Percentiles rank a stretch among this genome's conserved stretches.
These are phyloP conservation scores for Masnerella sp. DNA, from an alignment of 2,888 invertebrate genomes.

Conservation along the genomic window DNA sequence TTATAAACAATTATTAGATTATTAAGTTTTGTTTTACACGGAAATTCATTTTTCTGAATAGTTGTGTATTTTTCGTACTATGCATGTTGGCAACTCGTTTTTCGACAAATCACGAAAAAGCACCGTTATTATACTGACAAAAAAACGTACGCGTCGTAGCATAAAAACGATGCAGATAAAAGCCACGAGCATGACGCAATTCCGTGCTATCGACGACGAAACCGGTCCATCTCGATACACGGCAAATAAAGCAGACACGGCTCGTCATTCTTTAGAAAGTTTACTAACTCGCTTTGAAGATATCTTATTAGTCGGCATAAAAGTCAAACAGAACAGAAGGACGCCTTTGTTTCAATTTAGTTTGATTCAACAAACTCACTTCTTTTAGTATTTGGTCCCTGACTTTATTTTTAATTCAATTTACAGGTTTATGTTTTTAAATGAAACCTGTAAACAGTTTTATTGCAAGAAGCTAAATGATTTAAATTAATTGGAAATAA, in stretches of 20 bases:
- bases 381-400: too few relatives aligned
- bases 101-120: slow-evolving; percentile 12
- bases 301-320: slow-evolving; percentile 30
- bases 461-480: too few relatives aligned
- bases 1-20: too few relatives aligned
- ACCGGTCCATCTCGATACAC: slow-evolving; percentile 48
- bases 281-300: slow-evolving; percentile 35
- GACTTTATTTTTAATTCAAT: too few relatives aligned
- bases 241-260: slow-evolving; percentile 26
- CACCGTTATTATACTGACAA: slow-evolving; percentile 15
- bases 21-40: too few relatives aligned
- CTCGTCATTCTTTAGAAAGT: slow-evolving; percentile 50
- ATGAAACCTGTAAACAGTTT: too few relatives aligned
- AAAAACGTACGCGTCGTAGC: slow-evolving; percentile 11
- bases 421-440: too few relatives aligned
- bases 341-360: slow-evolving; percentile 12
- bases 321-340: slow-evolving; percentile 16
- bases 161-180: slow-evolving; percentile 34
- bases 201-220: slow-evolving; percentile 34
- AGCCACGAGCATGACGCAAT: slow-evolving; percentile 42
- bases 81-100: too few relatives aligned
- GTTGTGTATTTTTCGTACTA: too few relatives aligned
- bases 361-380: too few relatives aligned
- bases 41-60: too few relatives aligned
- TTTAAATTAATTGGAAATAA: too few relatives aligned